A percentile compares a stretch with the other conserved stretches of the same genome.
These are phyloP conservation scores for Vireo altiloquus DNA, from an alignment of 2,113 vertebrate genomes.

Conservation along the genomic window DNA sequence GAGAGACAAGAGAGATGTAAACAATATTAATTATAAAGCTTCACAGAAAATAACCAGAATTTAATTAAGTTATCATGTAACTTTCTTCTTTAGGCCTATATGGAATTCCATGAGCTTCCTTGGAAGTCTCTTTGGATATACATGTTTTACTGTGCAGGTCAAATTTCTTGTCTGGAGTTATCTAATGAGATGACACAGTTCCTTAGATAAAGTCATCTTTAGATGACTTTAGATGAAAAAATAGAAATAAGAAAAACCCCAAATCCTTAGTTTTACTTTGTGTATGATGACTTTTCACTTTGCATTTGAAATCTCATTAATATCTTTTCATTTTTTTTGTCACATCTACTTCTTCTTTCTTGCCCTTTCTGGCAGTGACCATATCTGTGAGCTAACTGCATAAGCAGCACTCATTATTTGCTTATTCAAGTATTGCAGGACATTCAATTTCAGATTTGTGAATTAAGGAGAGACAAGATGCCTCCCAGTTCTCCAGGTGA, in stretches of 20 bases:
- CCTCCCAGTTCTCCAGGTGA: constrained; percentile 55
- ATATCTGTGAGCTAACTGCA: constrained; percentile 30
- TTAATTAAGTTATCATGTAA: not conserved
- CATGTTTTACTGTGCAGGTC: not conserved
- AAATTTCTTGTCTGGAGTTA: not conserved
- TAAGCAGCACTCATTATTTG: constrained; percentile 59
- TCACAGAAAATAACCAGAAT: not conserved
- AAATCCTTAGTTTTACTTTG: not conserved
- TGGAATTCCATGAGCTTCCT: not conserved
- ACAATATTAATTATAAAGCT: not conserved
- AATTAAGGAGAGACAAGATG: constrained; percentile 50
- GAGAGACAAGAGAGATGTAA: not conserved
- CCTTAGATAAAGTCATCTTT: not conserved
- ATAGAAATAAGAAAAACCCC: not conserved
- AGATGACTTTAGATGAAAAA: not conserved
- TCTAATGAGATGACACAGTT: not conserved
- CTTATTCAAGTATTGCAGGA: constrained; percentile 69
- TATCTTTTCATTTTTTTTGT: constrained; percentile 26
- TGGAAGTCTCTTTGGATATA: not conserved
- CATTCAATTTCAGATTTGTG: constrained; percentile 63
- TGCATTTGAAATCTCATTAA: constrained; percentile 46
- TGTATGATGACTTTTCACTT: not conserved
- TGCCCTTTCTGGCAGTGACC: constrained; percentile 34
- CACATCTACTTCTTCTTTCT: not conserved
- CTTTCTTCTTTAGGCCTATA: not conserved